Conservation (phyloP, 2,888 invertebrate genomes). For the Drepana falcataria region DNA sequence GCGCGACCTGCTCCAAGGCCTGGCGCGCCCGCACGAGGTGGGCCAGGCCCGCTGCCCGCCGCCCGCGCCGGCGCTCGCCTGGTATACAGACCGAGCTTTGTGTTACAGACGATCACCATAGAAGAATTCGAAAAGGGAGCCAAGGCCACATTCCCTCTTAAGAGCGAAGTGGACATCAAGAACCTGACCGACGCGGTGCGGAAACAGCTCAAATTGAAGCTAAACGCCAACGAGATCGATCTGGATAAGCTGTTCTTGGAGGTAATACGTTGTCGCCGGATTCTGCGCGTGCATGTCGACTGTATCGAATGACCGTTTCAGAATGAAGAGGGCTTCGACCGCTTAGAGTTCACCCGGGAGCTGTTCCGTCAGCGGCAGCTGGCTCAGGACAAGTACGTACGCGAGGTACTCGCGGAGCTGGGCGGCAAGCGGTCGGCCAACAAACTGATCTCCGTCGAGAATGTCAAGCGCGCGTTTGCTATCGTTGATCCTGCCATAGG, state of each 20-base stretch:
- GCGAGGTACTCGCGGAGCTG: slow-evolving; percentile 58
- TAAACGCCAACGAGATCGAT: slow-evolving; percentile 49
- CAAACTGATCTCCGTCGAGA: slow-evolving; percentile 45
- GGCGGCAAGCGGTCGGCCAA: slow-evolving; percentile 38
- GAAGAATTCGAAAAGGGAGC: slow-evolving; percentile 66
- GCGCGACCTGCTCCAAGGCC: slow-evolving; percentile 43
- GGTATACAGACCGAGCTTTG: neutral
- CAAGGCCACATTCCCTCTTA: slow-evolving; percentile 60
- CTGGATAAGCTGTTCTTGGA: slow-evolving; percentile 68
- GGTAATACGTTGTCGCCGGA: slow-evolving; percentile 26
- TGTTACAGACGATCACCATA: slow-evolving; percentile 50
- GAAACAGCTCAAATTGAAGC: slow-evolving; percentile 67
- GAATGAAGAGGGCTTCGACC: slow-evolving; percentile 73
- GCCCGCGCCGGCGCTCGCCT: no score
- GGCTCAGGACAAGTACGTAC: slow-evolving; percentile 69
- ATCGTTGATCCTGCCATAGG: slow-evolving; percentile 68
- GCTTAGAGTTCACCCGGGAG: slow-evolving; percentile 61
- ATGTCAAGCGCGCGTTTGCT: slow-evolving; percentile 60
- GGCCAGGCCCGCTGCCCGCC: slow-evolving; percentile 34
- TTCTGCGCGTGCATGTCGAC: no score
- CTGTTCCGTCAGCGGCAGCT: slow-evolving; percentile 61
- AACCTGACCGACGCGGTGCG: slow-evolving; percentile 60
- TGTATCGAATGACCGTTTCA: slow-evolving; percentile 16
- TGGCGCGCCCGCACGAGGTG: no score
- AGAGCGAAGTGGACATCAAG: slow-evolving; percentile 71